Base-by-base conservation (phyloP, 2,113 vertebrate species). In the Lota lota region DNA sequence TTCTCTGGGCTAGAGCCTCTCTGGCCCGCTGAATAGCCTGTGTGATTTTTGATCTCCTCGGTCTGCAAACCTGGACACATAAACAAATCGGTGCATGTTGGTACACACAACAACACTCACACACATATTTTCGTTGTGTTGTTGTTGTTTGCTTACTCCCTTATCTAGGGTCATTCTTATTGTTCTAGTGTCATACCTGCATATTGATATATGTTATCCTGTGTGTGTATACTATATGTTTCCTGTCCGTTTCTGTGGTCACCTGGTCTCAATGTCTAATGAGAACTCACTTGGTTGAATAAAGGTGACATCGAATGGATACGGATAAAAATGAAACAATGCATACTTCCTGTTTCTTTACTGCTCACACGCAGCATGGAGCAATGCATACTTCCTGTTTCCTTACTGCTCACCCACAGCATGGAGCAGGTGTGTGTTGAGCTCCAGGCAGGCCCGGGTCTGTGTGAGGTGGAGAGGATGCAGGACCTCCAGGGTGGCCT, bases 341-440 rank as follows among this genome's bases (percentile, higher is more conserved):
- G 10, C n/a, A 40, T 12, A 40, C 66, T 8, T 1, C 58, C 51
- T 20, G 19, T 4, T 3, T 5, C n/a, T n/a, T 6, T 59, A 1
- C 3, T 59, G 20, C n/a, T 20, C 20, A 59, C 11, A 59, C 57
- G n/a, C n/a, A 57, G 15, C n/a, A 18, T 57, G 18, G 5, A 1
- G 14, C 15, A 18, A 57, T 18, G n/a, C n/a, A 57, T 2, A n/a
- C 54, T 18, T 58, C 22, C 14, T 7, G 5, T 17, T 15, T 4
- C 63, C n/a, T 21, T 63, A 3, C 15, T 33, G 15, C 7, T 18
- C 5, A n/a, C 54, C n/a, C 54, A 19, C 75, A 99, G 96, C 68
- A 80, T 88, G 73, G 87, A 94, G 75, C 93, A 95, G 20, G 90
- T 95, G 73, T 91, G 90, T 70, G 72, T 76, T 50, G 72, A 60